A percentile compares a stretch with the other conserved stretches of the same genome.
phyloP scores from a whole-genome alignment of 92 coral and sea anemone species.

The Zoanthus sansibaricus region DNA sequence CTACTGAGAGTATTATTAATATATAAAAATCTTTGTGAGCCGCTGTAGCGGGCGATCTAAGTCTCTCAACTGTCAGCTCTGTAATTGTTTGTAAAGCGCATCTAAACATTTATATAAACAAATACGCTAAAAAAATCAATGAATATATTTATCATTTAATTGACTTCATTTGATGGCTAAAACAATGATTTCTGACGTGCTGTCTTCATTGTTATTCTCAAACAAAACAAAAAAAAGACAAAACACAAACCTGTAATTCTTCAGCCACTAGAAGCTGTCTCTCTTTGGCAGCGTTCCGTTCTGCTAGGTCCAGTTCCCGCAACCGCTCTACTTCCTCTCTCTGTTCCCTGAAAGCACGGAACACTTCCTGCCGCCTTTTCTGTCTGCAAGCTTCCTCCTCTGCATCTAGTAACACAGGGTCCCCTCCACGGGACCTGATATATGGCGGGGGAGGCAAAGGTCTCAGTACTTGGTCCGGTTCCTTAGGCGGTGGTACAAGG shows the following conservation, averaged over 20 bases:
- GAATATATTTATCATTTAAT: no score
- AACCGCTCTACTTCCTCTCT: conserved; percentile 86
- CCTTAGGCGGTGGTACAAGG: conserved; percentile 93
- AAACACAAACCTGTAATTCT: conserved; percentile 81
- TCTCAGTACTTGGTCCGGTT: conserved; percentile 87
- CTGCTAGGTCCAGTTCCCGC: conserved; percentile 88
- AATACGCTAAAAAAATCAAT: no score
- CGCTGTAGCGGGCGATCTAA: no score
- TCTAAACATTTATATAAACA: no score
- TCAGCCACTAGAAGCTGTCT: conserved; percentile 91
- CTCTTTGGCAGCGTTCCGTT: conserved; percentile 91
- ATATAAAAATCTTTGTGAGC: no score
- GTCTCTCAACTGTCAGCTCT: no score
- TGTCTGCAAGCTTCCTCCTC: conserved; percentile 81
- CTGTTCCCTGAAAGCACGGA: conserved; percentile 81
- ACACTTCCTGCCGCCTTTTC: conserved; percentile 70
- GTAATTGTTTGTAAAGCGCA: no score
- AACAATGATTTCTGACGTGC: no score
- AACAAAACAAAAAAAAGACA: no score
- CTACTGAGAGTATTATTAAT: no score
- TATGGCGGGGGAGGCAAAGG: conserved; percentile 86
- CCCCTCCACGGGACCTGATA: conserved; percentile 95
- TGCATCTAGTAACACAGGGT: conserved; percentile 88
- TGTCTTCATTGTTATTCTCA: no score
- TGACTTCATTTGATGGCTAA: no score